phyloP scores from a whole-genome alignment of 2,113 vertebrate species.

The Eretmochelys imbricata region DNA sequence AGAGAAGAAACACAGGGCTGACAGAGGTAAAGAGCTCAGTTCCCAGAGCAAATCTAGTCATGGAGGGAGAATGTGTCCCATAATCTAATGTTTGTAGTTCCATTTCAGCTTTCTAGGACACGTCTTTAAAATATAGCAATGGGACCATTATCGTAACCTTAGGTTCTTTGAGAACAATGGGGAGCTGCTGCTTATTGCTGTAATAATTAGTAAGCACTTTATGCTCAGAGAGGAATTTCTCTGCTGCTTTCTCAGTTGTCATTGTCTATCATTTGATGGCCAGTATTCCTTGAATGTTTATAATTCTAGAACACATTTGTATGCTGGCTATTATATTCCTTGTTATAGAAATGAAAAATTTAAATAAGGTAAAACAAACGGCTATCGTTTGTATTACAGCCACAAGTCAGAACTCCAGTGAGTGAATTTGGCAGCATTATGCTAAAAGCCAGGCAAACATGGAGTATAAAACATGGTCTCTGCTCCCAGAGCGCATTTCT shows the following conservation, averaged over 20 bases:
- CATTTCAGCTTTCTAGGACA: fast-evolving
- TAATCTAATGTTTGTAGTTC: not conserved
- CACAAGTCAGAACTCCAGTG: not conserved
- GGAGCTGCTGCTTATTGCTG: fast-evolving
- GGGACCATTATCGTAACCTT: not conserved
- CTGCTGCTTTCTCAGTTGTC: not conserved
- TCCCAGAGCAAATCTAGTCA: fast-evolving
- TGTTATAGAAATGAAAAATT: not conserved
- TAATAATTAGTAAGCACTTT: fast-evolving
- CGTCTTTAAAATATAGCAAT: not conserved
- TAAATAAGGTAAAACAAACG: not conserved
- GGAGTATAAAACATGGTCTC: not conserved
- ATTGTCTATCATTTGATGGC: not conserved
- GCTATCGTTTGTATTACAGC: not conserved
- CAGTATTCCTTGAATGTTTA: not conserved
- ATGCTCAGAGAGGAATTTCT: fast-evolving
- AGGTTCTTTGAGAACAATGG: fast-evolving
- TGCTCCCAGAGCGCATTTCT: not conserved
- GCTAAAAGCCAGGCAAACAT: not conserved
- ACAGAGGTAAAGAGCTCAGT: constrained; percentile 83
- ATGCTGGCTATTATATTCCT: not conserved
- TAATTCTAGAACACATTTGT: not conserved
- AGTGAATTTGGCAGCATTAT: fast-evolving
- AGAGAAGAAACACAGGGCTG: constrained; percentile 94
- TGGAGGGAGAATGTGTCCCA: not conserved